These are phyloP conservation scores for Poicephalus meyeri DNA, from an alignment of 2,113 vertebrate genomes.

Conservation along the genomic window DNA sequence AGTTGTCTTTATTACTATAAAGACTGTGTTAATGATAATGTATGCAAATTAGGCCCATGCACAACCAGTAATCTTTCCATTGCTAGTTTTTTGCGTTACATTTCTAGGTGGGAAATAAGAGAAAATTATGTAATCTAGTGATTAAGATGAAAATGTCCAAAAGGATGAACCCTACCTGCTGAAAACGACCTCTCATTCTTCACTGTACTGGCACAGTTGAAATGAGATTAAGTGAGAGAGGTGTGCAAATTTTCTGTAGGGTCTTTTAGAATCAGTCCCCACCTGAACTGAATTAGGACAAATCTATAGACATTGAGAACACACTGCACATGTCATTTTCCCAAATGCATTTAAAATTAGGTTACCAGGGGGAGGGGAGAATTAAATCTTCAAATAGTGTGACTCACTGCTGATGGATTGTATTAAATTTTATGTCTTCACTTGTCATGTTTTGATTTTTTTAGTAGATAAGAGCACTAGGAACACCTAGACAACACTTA, in stretches of 20 bases:
- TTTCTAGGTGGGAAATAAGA: background rate
- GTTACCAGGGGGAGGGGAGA: slow-evolving; percentile 31
- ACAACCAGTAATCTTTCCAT: background rate
- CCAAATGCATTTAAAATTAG: slow-evolving; percentile 57
- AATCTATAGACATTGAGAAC: slow-evolving; percentile 43
- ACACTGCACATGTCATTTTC: slow-evolving; percentile 27
- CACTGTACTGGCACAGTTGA: background rate
- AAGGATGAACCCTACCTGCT: background rate
- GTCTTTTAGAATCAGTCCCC: slow-evolving; percentile 31
- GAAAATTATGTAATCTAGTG: background rate
- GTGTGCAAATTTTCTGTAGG: background rate
- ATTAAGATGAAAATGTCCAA: background rate
- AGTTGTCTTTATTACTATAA: background rate
- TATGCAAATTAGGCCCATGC: background rate
- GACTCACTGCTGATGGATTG: background rate
- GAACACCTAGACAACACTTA: background rate
- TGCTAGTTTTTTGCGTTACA: background rate
- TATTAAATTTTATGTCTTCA: background rate
- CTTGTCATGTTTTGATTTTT: background rate
- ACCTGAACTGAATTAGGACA: slow-evolving; percentile 46
- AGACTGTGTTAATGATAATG: background rate
- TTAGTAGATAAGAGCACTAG: background rate
- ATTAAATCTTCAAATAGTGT: slow-evolving; percentile 16
- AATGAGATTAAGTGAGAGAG: background rate
- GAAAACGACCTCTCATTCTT: background rate